Base-by-base conservation (phyloP, 2,113 vertebrate species). In the Corythoichthys haematopterus region DNA sequence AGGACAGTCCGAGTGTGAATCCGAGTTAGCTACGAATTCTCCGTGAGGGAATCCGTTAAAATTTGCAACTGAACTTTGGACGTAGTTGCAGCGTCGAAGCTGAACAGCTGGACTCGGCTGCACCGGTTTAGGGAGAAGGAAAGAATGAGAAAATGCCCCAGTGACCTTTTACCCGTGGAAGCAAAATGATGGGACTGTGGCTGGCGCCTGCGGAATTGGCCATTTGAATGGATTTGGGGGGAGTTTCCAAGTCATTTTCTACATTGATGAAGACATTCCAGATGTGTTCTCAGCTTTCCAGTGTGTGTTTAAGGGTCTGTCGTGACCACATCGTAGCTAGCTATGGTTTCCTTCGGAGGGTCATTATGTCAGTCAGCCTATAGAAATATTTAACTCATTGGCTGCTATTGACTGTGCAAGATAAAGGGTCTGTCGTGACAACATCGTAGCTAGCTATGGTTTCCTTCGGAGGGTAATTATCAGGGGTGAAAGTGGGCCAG, bases 61-160 rank as follows among this genome's bases (percentile, higher is more conserved):
- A 28, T 28, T 56, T 66, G 70, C 77, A 71, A 84, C 75, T 75
- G 70, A 70, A 37, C 72, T 70, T 79, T 70, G 64, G 68, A 6
- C 66, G 57, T 67, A 69, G 65, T 64, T 60, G 68, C 56, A 60
- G 75, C 20, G n/a, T 77, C 77, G 79, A 72, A 67, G 59, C 55
- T 20, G 60, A 70, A 79, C 78, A 84, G 83, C 80, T 82, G 80
- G 72, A 84, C 60, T 71, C 74, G 36, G 67, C 69, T 67, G 75
- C 86, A 77, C 76, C 6, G 69, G 78, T 69, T 62, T 45, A 69
- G 81, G 76, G 77, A 74, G 72, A 65, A 71, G 46, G 55, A 69
- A 83, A 80, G 77, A 80, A 85, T 78, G 62, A 65, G 35, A 65
- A 65, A 81, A 86, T 65, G 47, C 72, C 16, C 76, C 60, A 16